phyloP scores from a whole-genome alignment of 2,113 vertebrate species.

The Pithys albifrons region DNA sequence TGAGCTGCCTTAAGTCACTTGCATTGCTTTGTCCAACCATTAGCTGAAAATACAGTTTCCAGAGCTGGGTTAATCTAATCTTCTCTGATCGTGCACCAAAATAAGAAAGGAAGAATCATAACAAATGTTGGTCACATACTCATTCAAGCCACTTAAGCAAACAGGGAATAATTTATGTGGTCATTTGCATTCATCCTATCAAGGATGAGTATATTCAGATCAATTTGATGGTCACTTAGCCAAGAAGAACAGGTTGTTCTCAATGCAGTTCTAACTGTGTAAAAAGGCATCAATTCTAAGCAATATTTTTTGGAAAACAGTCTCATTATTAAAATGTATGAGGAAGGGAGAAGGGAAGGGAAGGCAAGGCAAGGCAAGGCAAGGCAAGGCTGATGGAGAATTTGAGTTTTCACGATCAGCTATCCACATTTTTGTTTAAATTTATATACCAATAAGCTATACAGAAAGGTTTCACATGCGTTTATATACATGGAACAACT shows the following conservation, averaged over 20 bases:
- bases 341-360: neutral
- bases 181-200: neutral
- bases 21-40: neutral
- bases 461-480: neutral
- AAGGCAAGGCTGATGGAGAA: neutral
- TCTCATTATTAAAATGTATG: neutral
- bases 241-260: conserved; percentile 19
- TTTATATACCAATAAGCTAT: neutral
- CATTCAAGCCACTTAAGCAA: conserved; percentile 5
- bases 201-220: neutral
- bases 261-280: neutral
- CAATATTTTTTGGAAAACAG: neutral
- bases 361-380: neutral
- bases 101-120: neutral
- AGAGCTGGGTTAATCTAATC: conserved; percentile 5
- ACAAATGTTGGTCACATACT: neutral
- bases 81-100: conserved; percentile 21
- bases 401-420: neutral
- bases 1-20: neutral
- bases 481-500: neutral
- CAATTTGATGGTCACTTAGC: neutral
- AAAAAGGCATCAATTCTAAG: neutral
- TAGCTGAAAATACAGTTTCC: neutral
- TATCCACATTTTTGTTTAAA: neutral
- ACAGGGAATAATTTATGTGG: neutral